Evolutionary conservation across 1,140 invertebrate genomes (phyloP).

Genomic region (Drosophila punjabiensis): DNA sequence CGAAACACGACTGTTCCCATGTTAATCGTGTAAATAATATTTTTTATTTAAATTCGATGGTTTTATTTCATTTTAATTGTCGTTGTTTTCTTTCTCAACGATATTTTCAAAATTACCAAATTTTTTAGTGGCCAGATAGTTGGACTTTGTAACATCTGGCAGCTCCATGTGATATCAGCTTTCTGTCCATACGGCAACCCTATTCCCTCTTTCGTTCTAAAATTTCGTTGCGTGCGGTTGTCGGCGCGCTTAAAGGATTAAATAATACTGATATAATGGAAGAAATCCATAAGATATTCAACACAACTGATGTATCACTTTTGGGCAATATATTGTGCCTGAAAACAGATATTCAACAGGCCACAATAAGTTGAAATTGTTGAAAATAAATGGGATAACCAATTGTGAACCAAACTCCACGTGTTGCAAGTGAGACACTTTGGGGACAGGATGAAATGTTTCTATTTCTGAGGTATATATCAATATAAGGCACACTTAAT

Average conservation of each 20-base stretch:
- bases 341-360: neutral
- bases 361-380: neutral
- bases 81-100: neutral
- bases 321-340: neutral
- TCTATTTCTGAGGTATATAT: constrained; percentile 1
- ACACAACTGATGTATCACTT: too few species aligned
- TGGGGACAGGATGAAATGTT: neutral
- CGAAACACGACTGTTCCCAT: neutral
- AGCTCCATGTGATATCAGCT: neutral
- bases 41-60: too few species aligned
- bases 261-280: constrained; percentile 10
- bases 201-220: constrained; percentile 8
- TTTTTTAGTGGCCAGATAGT: neutral
- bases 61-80: neutral
- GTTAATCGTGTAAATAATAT: neutral
- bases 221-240: neutral
- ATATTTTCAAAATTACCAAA: neutral
- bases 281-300: neutral
- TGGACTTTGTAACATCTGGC: constrained; percentile 12
- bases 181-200: constrained; percentile 21
- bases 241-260: neutral
- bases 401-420: constrained; percentile 9
- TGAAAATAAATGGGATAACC: neutral
- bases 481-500: neutral
- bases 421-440: constrained; percentile 24